These are phyloP conservation scores for Maniola jurtina DNA, from an alignment of 1,140 invertebrate genomes.

Conservation along the genomic window DNA sequence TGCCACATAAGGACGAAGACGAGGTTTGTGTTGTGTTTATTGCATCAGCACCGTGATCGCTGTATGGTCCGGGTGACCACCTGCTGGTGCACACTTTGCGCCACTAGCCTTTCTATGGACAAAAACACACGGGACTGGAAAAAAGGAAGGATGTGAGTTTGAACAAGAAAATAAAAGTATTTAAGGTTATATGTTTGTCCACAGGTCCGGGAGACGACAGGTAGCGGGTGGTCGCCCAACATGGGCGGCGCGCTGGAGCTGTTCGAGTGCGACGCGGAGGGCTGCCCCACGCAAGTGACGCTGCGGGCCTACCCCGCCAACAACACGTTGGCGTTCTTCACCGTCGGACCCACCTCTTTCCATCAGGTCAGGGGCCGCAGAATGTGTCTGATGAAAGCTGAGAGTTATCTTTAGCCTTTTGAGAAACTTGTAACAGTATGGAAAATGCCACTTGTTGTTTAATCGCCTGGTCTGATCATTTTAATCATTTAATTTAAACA, in stretches of 20 bases:
- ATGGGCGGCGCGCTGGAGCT: slow-evolving; percentile 85
- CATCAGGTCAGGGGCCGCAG: slow-evolving; percentile 48
- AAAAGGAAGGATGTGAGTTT: no score
- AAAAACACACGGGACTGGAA: no score
- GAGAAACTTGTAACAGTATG: no score
- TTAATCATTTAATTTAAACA: no score
- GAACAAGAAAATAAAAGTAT: no score
- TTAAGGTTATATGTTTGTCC: no score
- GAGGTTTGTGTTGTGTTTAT: neutral
- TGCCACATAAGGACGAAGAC: neutral
- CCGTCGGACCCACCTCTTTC: slow-evolving; percentile 77
- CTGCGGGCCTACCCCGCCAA: slow-evolving; percentile 81
- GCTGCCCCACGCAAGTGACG: slow-evolving; percentile 78
- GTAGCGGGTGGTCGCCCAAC: slow-evolving; percentile 76
- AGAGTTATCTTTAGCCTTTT: no score
- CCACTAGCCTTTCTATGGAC: no score
- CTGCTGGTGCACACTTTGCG: slow-evolving; percentile 83
- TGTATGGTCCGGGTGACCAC: slow-evolving; percentile 85
- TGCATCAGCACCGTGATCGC: slow-evolving; percentile 86
- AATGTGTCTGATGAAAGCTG: no score
- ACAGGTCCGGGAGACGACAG: neutral
- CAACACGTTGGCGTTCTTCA: slow-evolving; percentile 87
- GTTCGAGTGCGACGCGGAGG: slow-evolving; percentile 79
- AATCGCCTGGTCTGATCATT: no score
- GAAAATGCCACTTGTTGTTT: no score